Evolutionary conservation across 2,113 vertebrate genomes (phyloP).

Genomic region (Elgaria multicarinata): DNA sequence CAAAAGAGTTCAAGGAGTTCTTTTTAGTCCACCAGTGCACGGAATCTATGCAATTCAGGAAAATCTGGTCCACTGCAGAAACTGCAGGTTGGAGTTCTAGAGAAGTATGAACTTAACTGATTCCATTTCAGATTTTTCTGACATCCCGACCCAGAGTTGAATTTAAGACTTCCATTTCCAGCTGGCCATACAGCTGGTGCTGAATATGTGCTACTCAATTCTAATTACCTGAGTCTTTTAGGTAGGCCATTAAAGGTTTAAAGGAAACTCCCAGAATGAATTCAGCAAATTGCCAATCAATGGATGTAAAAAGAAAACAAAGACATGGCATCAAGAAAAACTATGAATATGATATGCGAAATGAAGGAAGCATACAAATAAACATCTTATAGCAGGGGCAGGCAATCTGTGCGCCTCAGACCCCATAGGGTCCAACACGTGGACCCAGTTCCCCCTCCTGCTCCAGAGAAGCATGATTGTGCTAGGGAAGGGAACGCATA

Average conservation of each 20-base stretch:
- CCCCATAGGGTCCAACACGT: too few species aligned
- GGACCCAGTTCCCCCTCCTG: too few species aligned
- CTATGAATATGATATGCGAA: not conserved
- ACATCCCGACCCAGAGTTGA: too few species aligned
- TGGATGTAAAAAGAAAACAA: not conserved
- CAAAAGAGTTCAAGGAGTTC: not conserved
- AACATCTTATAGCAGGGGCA: not conserved
- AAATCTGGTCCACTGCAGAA: too few species aligned
- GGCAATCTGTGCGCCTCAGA: too few species aligned
- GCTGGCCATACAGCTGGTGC: not conserved
- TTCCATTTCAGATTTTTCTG: too few species aligned
- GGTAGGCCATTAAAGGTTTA: not conserved
- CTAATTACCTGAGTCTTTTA: not conserved
- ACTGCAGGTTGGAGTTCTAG: too few species aligned
- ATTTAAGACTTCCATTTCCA: not conserved
- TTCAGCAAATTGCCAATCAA: not conserved
- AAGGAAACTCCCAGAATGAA: not conserved
- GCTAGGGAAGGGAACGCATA: too few species aligned
- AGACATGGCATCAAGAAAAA: not conserved
- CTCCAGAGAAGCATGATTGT: too few species aligned
- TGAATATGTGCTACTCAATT: not conserved
- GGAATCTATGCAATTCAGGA: too few species aligned
- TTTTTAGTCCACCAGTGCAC: fast-evolving
- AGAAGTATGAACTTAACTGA: too few species aligned
- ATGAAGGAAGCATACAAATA: not conserved